Conservation (phyloP, 2,113 vertebrate species). For the Sakesphorus luctuosus region DNA sequence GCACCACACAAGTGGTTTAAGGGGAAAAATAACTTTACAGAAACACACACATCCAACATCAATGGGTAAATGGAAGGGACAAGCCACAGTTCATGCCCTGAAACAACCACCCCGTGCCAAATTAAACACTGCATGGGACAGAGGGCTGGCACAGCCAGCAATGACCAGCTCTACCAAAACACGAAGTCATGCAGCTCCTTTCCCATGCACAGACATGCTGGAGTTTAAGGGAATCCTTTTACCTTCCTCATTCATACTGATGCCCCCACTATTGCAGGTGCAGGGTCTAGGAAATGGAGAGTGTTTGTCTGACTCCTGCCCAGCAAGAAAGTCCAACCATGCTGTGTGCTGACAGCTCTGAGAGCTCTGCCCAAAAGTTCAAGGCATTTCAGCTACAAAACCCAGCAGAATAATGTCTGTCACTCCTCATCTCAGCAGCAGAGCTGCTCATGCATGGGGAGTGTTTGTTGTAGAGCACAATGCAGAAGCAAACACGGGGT, state of each 20-base stretch:
- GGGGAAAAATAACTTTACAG: neutral
- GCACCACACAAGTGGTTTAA: neutral
- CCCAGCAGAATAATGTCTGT: conserved; percentile 25
- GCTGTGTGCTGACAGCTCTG: neutral
- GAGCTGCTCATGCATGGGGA: conserved; percentile 5
- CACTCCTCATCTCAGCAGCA: conserved; percentile 31
- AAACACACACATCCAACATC: neutral
- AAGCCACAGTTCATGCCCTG: neutral
- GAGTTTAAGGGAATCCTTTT: neutral
- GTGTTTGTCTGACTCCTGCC: neutral
- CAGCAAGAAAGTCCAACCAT: neutral
- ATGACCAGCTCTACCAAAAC: neutral
- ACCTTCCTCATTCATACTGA: neutral
- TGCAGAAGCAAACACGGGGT: neutral
- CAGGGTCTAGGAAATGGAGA: neutral
- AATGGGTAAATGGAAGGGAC: neutral
- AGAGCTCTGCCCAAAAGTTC: conserved; percentile 28
- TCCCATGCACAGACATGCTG: neutral
- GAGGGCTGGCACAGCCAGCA: neutral
- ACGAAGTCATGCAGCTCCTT: neutral
- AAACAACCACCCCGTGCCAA: neutral
- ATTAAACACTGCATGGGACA: neutral
- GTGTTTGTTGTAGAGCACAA: neutral
- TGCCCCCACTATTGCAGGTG: neutral
- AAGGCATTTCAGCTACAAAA: conserved; percentile 29